A percentile compares a stretch with the other conserved stretches of the same genome.
These are phyloP conservation scores for Babylonia areolata DNA, from an alignment of 1,140 invertebrate species.

Conservation along the genomic window DNA sequence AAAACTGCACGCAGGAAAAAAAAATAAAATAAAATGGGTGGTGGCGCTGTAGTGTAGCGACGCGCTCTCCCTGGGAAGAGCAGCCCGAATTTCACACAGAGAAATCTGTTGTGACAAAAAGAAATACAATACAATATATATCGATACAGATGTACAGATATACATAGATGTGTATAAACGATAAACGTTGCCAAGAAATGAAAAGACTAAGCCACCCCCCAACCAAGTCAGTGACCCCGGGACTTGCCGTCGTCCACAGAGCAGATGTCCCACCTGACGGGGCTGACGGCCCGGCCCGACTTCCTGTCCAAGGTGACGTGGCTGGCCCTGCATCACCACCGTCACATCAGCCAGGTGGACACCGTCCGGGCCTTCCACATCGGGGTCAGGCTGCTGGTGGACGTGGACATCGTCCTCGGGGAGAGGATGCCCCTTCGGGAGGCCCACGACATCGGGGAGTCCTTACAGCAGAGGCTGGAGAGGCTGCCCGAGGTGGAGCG, in stretches of 20 bases:
- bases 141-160: neutral
- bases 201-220: no score
- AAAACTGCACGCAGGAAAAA: no score
- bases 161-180: no score
- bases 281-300: conserved; percentile 72
- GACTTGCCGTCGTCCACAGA: conserved; percentile 56
- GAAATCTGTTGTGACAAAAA: no score
- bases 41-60: no score
- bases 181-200: no score
- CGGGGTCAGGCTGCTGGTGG: conserved; percentile 75
- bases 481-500: conserved; percentile 76
- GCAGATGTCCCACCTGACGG: conserved; percentile 72
- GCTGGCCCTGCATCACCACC: conserved; percentile 75
- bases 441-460: conserved; percentile 76
- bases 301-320: conserved; percentile 74
- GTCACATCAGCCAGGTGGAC: conserved; percentile 73
- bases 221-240: neutral
- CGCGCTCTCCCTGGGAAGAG: no score
- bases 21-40: conserved; percentile 54
- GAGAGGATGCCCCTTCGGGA: conserved; percentile 74
- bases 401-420: conserved; percentile 75
- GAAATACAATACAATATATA: neutral
- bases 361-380: conserved; percentile 78
- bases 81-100: no score
- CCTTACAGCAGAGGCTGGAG: conserved; percentile 73